Base-by-base conservation (phyloP, 2,888 invertebrate genomes). In the Lacanobia oleracea region DNA sequence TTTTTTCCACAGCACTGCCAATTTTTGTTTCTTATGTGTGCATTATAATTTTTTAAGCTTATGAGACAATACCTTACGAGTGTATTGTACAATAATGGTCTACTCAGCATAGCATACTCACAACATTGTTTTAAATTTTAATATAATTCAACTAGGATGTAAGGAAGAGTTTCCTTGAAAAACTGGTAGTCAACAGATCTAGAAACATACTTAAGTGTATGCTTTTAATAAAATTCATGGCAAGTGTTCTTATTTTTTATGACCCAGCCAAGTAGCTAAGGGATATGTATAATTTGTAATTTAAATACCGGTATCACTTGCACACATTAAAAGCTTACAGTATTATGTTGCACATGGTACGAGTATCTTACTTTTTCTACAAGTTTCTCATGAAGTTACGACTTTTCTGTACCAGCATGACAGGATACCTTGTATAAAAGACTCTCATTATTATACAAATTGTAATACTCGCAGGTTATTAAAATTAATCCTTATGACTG, bases 221-320 rank as follows among this genome's bases (percentile, higher is more conserved):
- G 12, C 43, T 3, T 2, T 43, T 33, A 33, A 48, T 48, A 16
- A 53, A 23, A 33, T 79, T 14, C 21, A 62, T 51, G 7, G 12
- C 61, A 21, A 72, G 12, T 40, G 62, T 21, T 63, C 21, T 77
- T 76, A 67, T 45, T 51, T 73, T 61, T 45, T 57, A 53, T 51
- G 21, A 40, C 9, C 37, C 18, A 12, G 9, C 21, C 4, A 71
- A 53, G 77, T 72, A 14, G 37, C 57, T 62, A 62, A 73, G 72
- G 56, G 21, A 45, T 51, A 72, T 23, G 18, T 77, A 33, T 71
- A 71, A 60, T 43, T 72, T 57, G 12, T 53, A 60, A 74, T 77
- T 70, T 50, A 57, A 79, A 79, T 77, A 77, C 27, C 48, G 37
- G 73, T 21, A n/a, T 51, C 33, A 21, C 23, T 77, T 72, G 45